Base-by-base conservation (phyloP, 2,888 invertebrate genomes). In the Blera fallax region DNA sequence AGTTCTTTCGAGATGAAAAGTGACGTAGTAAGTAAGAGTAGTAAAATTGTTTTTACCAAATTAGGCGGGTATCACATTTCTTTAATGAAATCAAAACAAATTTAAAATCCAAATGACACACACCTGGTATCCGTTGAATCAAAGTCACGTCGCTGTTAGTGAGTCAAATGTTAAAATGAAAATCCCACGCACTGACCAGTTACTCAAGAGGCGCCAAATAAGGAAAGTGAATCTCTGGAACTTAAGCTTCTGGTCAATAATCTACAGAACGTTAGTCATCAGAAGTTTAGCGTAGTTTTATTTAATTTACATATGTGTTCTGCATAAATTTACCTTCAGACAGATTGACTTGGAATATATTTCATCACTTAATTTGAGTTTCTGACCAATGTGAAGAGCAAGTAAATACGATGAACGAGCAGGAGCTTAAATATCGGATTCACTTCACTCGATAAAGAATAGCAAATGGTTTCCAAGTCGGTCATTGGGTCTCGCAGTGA, bases 21-120 rank as follows among this genome's bases (percentile, higher is more conserved):
- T 56, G 56, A 58, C 70, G 56, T 43, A 27, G 37, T 21, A 18
- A 3, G 1, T 11, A 18, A 24, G 21, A 67, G 7, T 14, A 67
- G 14, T 21, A n/a, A n/a, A n/a, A 27, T 37, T 16, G 10, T 34
- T 37, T 14, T 52, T 16, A 32, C 70, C 45, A 48, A 70, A 70
- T 70, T 58, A 32, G 70, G 70, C 8, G 24, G 11, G 21, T 10
- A 21, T 54, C 37, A 40, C 27, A 43, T 45, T 56, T 58, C 37
- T 37, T 7, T 4, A 40, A 45, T 14, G 27, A 43, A 56, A 58
- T 3, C 11, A 34, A 50, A 52, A 24, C 24, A 67, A 52, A 67
- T 2, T 73, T 34, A 37, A 60, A 37, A 60, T 73, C 50, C 29
- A 52, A 52, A 62, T 64, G 73, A 73, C 62, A 62, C 62, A 73